phyloP scores from a whole-genome alignment of 2,888 invertebrate genomes.

The Hoplodrina ambigua region DNA sequence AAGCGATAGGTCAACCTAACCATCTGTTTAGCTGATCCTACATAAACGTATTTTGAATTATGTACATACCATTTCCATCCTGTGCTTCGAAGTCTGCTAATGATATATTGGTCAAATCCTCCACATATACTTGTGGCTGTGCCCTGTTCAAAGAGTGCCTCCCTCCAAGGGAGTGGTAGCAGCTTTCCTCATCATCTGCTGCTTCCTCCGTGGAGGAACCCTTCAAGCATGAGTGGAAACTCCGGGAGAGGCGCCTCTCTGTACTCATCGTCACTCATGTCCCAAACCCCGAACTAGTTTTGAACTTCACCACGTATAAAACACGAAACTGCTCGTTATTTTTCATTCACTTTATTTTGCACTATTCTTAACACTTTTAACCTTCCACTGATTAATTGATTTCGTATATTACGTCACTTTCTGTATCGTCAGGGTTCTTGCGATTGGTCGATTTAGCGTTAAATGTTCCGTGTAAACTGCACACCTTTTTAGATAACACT shows the following conservation, averaged over 20 bases:
- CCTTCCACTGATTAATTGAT: constrained; percentile 42
- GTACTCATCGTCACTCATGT: constrained; percentile 89
- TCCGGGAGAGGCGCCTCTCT: constrained; percentile 91
- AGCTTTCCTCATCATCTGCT: constrained; percentile 86
- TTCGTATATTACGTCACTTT: constrained; percentile 53
- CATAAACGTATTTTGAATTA: neutral
- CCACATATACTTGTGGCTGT: constrained; percentile 86
- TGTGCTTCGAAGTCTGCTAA: constrained; percentile 86
- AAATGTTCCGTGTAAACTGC: constrained; percentile 64
- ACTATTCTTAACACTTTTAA: constrained; percentile 50
- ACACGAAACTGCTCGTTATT: constrained; percentile 49
- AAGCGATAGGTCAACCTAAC: neutral
- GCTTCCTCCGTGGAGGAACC: constrained; percentile 90
- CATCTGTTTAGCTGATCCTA: neutral
- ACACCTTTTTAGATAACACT: constrained; percentile 74
- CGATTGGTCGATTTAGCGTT: constrained; percentile 46
- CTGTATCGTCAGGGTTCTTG: constrained; percentile 46
- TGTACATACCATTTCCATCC: constrained; percentile 85
- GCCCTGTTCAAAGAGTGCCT: constrained; percentile 81
- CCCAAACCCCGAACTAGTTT: constrained; percentile 71
- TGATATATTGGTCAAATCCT: constrained; percentile 85
- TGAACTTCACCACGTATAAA: constrained; percentile 66
- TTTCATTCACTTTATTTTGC: constrained; percentile 59
- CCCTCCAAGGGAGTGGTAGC: constrained; percentile 87
- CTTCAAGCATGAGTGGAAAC: constrained; percentile 93